These are phyloP conservation scores for Eupithecia centaureata DNA, from an alignment of 2,888 invertebrate genomes.

Conservation along the genomic window DNA sequence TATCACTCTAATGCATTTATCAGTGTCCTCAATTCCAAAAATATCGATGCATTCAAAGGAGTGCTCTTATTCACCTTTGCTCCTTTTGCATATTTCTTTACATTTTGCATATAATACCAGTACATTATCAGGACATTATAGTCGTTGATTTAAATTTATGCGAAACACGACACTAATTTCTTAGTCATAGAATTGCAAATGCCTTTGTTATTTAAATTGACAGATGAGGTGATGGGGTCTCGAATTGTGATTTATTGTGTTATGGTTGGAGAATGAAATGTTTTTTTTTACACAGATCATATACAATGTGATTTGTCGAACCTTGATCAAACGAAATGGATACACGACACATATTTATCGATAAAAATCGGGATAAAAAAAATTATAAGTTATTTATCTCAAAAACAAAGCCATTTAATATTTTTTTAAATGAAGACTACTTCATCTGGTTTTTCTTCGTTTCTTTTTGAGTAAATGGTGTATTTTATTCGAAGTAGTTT, in stretches of 20 bases:
- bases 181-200: constrained; percentile 26
- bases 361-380: too few species aligned
- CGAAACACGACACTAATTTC: constrained; percentile 27
- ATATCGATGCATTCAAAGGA: constrained; percentile 23
- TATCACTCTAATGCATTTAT: constrained; percentile 13
- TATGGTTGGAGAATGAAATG: not conserved
- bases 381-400: too few species aligned
- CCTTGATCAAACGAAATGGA: too few species aligned
- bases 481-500: too few species aligned
- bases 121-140: constrained; percentile 27
- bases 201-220: constrained; percentile 28
- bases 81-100: constrained; percentile 38
- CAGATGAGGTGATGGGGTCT: constrained; percentile 10
- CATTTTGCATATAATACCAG: constrained; percentile 38
- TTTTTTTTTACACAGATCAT: not conserved
- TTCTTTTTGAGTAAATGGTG: too few species aligned
- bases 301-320: too few species aligned
- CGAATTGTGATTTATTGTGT: not conserved
- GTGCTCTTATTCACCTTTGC: constrained; percentile 34
- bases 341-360: too few species aligned
- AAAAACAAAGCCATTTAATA: too few species aligned
- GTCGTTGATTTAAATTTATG: constrained; percentile 21
- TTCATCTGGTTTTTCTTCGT: too few species aligned
- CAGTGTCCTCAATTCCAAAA: constrained; percentile 19
- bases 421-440: too few species aligned